Percentiles rank a stretch among this genome's conserved stretches.
phyloP scores from a whole-genome alignment of 2,888 invertebrate species.

The Achlya flavicornis region DNA sequence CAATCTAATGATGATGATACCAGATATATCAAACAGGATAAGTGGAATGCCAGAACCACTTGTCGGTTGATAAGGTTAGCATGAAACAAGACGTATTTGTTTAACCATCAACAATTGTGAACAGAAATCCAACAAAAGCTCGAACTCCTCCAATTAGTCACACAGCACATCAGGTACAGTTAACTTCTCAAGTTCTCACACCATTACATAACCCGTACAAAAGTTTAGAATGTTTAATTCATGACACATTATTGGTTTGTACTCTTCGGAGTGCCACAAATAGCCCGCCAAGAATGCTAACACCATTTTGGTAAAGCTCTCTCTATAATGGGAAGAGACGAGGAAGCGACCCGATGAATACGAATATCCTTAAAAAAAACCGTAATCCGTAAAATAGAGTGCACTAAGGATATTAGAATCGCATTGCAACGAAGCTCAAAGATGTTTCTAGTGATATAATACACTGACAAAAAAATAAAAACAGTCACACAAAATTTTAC shows the following conservation, averaged over 20 bases:
- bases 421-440: neutral
- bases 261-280: slow-evolving; percentile 30
- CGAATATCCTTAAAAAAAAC: slow-evolving; percentile 27
- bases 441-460: too few species aligned
- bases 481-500: too few species aligned
- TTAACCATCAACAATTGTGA: neutral
- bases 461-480: too few species aligned
- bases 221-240: slow-evolving; percentile 62
- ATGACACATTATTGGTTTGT: slow-evolving; percentile 48
- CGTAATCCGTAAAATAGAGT: slow-evolving; percentile 32
- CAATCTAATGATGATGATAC: too few species aligned
- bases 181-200: slow-evolving; percentile 24
- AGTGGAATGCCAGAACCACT: too few species aligned
- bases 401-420: neutral
- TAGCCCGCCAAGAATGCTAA: slow-evolving; percentile 50
- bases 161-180: slow-evolving; percentile 16
- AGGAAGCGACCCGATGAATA: slow-evolving; percentile 36
- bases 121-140: neutral
- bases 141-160: slow-evolving; percentile 2
- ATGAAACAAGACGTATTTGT: neutral
- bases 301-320: slow-evolving; percentile 53
- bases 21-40: too few species aligned
- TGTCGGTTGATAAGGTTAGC: neutral
- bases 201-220: slow-evolving; percentile 31
- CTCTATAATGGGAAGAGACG: slow-evolving; percentile 42